phyloP scores from a whole-genome alignment of 2,888 invertebrate genomes.

The Hirtodrosophila cameraria region DNA sequence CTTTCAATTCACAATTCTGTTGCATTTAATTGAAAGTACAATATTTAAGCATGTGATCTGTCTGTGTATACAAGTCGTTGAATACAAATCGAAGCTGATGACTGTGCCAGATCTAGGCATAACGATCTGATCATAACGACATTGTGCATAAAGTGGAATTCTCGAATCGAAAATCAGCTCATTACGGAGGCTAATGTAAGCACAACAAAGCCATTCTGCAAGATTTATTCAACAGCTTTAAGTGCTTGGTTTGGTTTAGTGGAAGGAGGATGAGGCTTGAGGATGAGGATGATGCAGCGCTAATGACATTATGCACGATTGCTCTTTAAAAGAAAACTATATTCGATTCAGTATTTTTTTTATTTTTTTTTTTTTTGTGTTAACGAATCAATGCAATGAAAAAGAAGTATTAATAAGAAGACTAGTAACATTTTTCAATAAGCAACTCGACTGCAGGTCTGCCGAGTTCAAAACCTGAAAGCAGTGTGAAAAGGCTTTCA shows the following conservation, averaged over 20 bases:
- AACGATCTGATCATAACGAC: conserved; percentile 55
- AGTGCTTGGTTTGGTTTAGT: too few relatives aligned
- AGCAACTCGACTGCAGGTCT: too few relatives aligned
- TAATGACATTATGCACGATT: conserved; percentile 74
- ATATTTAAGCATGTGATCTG: background rate
- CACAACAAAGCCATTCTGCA: conserved; percentile 79
- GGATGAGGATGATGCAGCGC: conserved; percentile 74
- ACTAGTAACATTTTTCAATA: conserved; percentile 56
- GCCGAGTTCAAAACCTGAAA: too few relatives aligned
- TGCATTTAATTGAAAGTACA: background rate
- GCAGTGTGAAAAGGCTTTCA: conserved; percentile 78
- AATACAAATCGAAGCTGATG: conserved; percentile 37
- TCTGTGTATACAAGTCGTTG: background rate
- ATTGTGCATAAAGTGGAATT: conserved; percentile 71
- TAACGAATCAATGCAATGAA: conserved; percentile 64
- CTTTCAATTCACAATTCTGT: background rate
- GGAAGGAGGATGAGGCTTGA: conserved; percentile 36
- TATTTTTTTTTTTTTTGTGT: conserved; percentile 13
- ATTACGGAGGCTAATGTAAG: conserved; percentile 81
- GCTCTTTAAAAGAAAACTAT: conserved; percentile 42
- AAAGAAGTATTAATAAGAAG: conserved; percentile 71
- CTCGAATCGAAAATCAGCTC: conserved; percentile 75
- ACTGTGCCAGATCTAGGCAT: conserved; percentile 53
- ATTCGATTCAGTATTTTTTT: conserved; percentile 37
- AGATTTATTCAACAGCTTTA: conserved; percentile 71